A percentile compares a stretch with the other conserved stretches of the same genome.
Evolutionary conservation across 2,888 invertebrate genomes (phyloP).

Genomic region (Eupithecia tripunctaria): DNA sequence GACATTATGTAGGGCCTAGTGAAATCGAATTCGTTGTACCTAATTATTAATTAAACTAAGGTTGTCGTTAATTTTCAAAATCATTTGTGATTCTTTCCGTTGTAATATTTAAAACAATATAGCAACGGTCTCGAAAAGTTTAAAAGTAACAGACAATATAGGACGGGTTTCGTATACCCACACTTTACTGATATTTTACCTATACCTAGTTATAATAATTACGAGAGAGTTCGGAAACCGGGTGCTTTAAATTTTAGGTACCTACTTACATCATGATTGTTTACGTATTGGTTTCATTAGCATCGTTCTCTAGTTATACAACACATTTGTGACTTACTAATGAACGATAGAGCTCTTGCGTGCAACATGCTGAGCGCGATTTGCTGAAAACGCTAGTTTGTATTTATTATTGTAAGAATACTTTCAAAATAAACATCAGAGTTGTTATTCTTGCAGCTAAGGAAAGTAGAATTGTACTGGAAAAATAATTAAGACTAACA

Average conservation of each 20-base stretch:
- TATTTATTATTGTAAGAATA: slow-evolving; percentile 41
- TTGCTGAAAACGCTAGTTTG: slow-evolving; percentile 38
- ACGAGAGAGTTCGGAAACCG: slow-evolving; percentile 83
- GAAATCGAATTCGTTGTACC: slow-evolving; percentile 82
- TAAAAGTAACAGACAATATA: slow-evolving; percentile 76
- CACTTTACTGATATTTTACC: slow-evolving; percentile 71
- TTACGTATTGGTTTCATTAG: slow-evolving; percentile 79
- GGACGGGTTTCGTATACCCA: slow-evolving; percentile 73
- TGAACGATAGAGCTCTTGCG: slow-evolving; percentile 39
- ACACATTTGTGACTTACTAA: slow-evolving; percentile 55
- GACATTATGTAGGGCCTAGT: slow-evolving; percentile 81
- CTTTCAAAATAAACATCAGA: slow-evolving; percentile 31
- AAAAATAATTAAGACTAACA: background rate
- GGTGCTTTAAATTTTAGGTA: slow-evolving; percentile 82
- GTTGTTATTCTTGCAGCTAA: slow-evolving; percentile 33
- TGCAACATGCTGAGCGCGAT: slow-evolving; percentile 33
- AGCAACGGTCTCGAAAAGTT: slow-evolving; percentile 70
- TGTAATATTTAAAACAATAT: slow-evolving; percentile 67
- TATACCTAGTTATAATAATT: slow-evolving; percentile 73
- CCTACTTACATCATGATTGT: slow-evolving; percentile 68
- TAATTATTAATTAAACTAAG: slow-evolving; percentile 68
- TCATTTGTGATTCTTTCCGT: slow-evolving; percentile 80
- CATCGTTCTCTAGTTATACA: slow-evolving; percentile 74
- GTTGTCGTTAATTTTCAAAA: slow-evolving; percentile 74
- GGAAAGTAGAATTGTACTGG: background rate